Conservation (phyloP, 2,113 vertebrate species). For the Gadus chalcogrammus region DNA sequence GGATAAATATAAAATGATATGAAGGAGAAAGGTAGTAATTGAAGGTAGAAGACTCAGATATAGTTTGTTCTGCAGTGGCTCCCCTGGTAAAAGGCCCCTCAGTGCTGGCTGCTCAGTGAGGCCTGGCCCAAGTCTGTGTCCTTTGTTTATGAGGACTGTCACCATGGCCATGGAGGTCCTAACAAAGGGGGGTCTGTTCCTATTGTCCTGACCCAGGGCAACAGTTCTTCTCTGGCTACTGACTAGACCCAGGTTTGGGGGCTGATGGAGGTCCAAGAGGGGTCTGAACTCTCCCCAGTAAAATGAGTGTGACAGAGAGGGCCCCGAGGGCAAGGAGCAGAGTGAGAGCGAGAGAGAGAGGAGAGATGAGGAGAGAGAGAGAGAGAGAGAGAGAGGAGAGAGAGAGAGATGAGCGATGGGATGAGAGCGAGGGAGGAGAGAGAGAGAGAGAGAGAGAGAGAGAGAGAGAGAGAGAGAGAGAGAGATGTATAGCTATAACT, state of each 20-base stretch:
- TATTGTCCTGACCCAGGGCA: constrained; percentile 81
- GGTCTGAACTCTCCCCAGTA: constrained; percentile 50
- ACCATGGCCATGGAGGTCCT: constrained; percentile 84
- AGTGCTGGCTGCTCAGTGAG: constrained; percentile 69
- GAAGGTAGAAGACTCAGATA: constrained; percentile 39
- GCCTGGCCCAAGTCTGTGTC: constrained; percentile 79
- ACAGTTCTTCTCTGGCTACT: constrained; percentile 64
- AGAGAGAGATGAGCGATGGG: too few species aligned
- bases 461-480: constrained; percentile 5
- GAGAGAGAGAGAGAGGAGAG: constrained; percentile 24
- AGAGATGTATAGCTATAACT: constrained; percentile 54
- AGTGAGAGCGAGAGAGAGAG: background rate
- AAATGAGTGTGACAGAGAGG: background rate
- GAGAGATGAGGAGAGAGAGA: constrained; percentile 20
- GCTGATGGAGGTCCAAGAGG: constrained; percentile 40
- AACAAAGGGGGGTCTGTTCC: constrained; percentile 94
- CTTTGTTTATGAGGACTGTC: constrained; percentile 84
- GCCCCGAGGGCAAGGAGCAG: constrained; percentile 9
- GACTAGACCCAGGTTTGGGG: constrained; percentile 50
- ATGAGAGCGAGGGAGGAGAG: too few species aligned
- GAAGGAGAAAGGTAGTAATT: background rate
- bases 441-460: constrained; percentile 26
- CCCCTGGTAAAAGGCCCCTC: constrained; percentile 82
- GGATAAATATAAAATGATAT: background rate
- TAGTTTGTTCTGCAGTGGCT: constrained; percentile 77